These are phyloP conservation scores for Echinarachnius parma DNA, from an alignment of 53 echinoderm and acorn worm genomes.

Conservation along the genomic window DNA sequence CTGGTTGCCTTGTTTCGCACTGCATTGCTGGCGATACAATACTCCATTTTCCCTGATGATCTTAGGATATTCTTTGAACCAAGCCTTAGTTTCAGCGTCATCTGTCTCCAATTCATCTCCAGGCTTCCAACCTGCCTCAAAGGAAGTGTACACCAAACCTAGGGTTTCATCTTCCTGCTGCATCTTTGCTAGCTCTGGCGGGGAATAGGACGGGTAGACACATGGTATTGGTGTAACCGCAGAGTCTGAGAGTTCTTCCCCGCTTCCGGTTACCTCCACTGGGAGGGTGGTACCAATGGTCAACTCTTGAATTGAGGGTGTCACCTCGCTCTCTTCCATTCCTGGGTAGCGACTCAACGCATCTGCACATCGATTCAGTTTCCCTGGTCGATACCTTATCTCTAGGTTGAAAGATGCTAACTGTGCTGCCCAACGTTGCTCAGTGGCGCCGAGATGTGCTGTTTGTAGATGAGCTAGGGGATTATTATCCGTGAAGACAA, in stretches of 20 bases:
- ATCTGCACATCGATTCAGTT: slow-evolving; percentile 43
- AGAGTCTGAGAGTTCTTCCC: background rate
- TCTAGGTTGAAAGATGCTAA: slow-evolving; percentile 38
- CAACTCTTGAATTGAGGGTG: background rate
- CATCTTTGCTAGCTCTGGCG: slow-evolving; percentile 22
- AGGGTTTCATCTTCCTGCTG: slow-evolving; percentile 52
- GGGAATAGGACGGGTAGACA: slow-evolving; percentile 60
- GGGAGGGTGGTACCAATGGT: slow-evolving; percentile 1
- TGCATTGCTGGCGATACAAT: slow-evolving; percentile 2
- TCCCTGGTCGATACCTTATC: slow-evolving; percentile 33
- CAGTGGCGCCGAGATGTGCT: slow-evolving; percentile 39
- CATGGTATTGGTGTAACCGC: background rate
- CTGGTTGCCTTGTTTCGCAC: background rate
- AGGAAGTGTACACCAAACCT: slow-evolving; percentile 11
- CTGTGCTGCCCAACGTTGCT: slow-evolving; percentile 34
- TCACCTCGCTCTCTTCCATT: slow-evolving; percentile 10
- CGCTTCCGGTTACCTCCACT: background rate
- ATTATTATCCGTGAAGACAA: slow-evolving; percentile 31
- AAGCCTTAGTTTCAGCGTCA: background rate
- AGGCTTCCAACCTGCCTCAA: slow-evolving; percentile 42
- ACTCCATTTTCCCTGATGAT: slow-evolving; percentile 6
- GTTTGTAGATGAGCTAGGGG: slow-evolving; percentile 31
- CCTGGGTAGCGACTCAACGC: slow-evolving; percentile 46
- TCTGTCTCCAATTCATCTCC: background rate
- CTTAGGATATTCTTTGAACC: slow-evolving; percentile 17